These are phyloP conservation scores for Sycobia sp. DNA, from an alignment of 1,140 invertebrate genomes.

Conservation along the genomic window DNA sequence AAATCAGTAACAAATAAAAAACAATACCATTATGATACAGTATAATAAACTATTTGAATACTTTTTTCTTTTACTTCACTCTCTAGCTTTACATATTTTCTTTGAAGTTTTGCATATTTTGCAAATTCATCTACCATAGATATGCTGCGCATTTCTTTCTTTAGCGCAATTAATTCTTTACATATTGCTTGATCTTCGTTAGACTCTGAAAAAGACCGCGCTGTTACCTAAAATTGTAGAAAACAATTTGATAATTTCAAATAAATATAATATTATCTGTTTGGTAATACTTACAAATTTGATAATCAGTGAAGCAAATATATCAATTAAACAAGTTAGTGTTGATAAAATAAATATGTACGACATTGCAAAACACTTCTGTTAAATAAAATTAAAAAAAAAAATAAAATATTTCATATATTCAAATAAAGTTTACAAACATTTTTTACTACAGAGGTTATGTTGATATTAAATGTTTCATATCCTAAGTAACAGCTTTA, in stretches of 20 bases:
- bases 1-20: neutral
- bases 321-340: conserved; percentile 10
- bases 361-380: neutral
- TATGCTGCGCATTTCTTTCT: conserved; percentile 58
- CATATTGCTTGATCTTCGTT: conserved; percentile 39
- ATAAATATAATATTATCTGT: neutral
- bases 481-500: too few relatives aligned
- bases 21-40: neutral
- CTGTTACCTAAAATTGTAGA: conserved; percentile 39
- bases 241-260: neutral
- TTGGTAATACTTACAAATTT: conserved; percentile 20
- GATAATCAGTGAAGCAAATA: neutral
- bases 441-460: too few relatives aligned
- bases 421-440: too few relatives aligned
- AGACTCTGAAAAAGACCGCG: conserved; percentile 39
- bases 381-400: too few relatives aligned
- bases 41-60: conserved; percentile 21
- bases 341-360: conserved; percentile 16
- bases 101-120: conserved; percentile 65
- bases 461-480: too few relatives aligned
- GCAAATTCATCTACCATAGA: conserved; percentile 67
- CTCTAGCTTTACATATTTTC: conserved; percentile 61
- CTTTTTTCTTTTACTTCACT: conserved; percentile 54
- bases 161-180: conserved; percentile 53
- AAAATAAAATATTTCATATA: too few relatives aligned